These are phyloP conservation scores for Scolopax rusticola DNA, from an alignment of 2,797 vertebrate genomes.

Conservation along the genomic window DNA sequence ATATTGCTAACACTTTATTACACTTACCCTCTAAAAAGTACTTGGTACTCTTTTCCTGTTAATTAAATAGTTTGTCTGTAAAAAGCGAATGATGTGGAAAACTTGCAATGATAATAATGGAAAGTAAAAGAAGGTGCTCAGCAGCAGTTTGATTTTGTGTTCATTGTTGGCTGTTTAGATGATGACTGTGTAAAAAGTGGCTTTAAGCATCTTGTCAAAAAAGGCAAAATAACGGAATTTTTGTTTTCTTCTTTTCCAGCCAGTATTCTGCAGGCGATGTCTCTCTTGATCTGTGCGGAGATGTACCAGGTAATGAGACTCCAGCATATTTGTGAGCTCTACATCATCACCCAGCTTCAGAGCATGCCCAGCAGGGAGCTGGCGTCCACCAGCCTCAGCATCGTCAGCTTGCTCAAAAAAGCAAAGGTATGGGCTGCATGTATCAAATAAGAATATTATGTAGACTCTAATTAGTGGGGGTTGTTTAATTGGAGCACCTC, in stretches of 20 bases:
- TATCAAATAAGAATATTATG: not conserved
- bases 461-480: no score
- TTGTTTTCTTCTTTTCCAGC: conserved; percentile 79
- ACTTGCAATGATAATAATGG: not conserved
- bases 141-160: not conserved
- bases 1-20: not conserved
- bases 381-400: conserved; percentile 90
- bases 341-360: conserved; percentile 94
- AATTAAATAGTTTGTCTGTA: not conserved
- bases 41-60: not conserved
- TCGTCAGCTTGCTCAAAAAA: conserved; percentile 90
- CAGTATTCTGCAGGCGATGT: conserved; percentile 96
- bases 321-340: conserved; percentile 95
- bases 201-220: not conserved
- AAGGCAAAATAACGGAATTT: not conserved
- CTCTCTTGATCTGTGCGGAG: conserved; percentile 95
- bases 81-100: not conserved
- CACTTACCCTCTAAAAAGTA: not conserved
- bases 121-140: not conserved
- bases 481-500: no score
- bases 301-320: conserved; percentile 99
- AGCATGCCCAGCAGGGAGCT: conserved; percentile 96
- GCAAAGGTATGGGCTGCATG: conserved; percentile 85
- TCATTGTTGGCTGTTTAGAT: not conserved
- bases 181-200: not conserved